A percentile compares a stretch with the other conserved stretches of the same genome.
phyloP scores from a whole-genome alignment of 2,797 vertebrate species.

The Trichosurus vulpecula region DNA sequence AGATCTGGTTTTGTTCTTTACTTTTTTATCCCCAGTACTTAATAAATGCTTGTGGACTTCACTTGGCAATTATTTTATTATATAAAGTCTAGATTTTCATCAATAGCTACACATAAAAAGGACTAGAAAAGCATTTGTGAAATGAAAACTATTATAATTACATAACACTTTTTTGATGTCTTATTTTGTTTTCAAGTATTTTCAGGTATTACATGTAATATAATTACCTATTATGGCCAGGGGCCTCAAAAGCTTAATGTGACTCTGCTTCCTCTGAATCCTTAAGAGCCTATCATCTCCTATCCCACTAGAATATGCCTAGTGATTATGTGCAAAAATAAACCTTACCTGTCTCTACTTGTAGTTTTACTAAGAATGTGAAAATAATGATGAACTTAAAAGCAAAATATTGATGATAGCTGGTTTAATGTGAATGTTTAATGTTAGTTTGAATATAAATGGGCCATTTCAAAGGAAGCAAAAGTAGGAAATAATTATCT shows the following conservation, averaged over 20 bases:
- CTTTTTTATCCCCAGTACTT: background rate
- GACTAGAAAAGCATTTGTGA: background rate
- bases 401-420: background rate
- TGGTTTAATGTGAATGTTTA: conserved; percentile 5
- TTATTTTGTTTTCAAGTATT: background rate
- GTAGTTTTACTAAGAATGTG: conserved; percentile 37
- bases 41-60: background rate
- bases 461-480: background rate
- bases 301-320: background rate
- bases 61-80: background rate
- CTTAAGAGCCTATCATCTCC: background rate
- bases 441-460: background rate
- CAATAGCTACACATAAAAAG: background rate
- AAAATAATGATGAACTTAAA: background rate
- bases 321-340: background rate
- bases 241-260: background rate
- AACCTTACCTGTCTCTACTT: background rate
- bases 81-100: background rate
- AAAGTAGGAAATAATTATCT: conserved; percentile 5
- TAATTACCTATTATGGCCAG: background rate
- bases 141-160: background rate
- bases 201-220: no score
- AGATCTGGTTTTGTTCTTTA: background rate
- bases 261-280: background rate
- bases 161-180: background rate